These are phyloP conservation scores for Drosophila simulans DNA, from an alignment of 1,140 invertebrate species.

Conservation along the genomic window DNA sequence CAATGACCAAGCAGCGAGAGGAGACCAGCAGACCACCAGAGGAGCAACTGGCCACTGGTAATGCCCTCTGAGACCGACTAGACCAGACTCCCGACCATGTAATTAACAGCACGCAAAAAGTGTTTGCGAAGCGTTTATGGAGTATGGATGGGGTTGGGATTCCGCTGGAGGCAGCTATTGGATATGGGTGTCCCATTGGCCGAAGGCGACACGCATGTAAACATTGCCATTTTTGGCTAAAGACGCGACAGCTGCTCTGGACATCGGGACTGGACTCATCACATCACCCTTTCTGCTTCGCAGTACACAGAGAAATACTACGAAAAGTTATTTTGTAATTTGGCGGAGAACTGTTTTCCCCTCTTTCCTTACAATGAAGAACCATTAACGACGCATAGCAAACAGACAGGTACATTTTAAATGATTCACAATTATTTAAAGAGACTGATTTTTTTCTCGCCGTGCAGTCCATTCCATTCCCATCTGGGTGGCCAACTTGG, in stretches of 20 bases:
- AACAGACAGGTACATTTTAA: not conserved
- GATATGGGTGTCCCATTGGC: constrained; percentile 51
- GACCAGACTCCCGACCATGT: constrained; percentile 66
- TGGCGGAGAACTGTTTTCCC: not conserved
- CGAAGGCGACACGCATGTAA: constrained; percentile 77
- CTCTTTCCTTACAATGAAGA: too few relatives aligned
- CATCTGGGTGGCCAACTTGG: constrained; percentile 60
- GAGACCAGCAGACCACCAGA: constrained; percentile 71
- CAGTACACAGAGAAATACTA: constrained; percentile 13
- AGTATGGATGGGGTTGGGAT: constrained; percentile 27
- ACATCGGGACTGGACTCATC: constrained; percentile 19
- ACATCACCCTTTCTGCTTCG: not conserved
- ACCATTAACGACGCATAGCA: too few relatives aligned
- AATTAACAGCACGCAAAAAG: constrained; percentile 83
- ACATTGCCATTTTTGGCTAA: constrained; percentile 83
- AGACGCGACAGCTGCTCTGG: constrained; percentile 70
- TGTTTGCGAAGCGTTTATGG: constrained; percentile 77
- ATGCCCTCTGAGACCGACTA: constrained; percentile 76
- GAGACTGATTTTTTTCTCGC: not conserved
- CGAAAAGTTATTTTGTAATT: too few relatives aligned
- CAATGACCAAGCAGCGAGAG: constrained; percentile 68
- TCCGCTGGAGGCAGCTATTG: constrained; percentile 25
- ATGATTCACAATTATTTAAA: too few relatives aligned
- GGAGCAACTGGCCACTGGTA: constrained; percentile 47
- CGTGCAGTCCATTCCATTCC: constrained; percentile 17